A percentile compares a stretch with the other conserved stretches of the same genome.
These are phyloP conservation scores for Bucorvus abyssinicus DNA, from an alignment of 2,797 vertebrate genomes.

Conservation along the genomic window DNA sequence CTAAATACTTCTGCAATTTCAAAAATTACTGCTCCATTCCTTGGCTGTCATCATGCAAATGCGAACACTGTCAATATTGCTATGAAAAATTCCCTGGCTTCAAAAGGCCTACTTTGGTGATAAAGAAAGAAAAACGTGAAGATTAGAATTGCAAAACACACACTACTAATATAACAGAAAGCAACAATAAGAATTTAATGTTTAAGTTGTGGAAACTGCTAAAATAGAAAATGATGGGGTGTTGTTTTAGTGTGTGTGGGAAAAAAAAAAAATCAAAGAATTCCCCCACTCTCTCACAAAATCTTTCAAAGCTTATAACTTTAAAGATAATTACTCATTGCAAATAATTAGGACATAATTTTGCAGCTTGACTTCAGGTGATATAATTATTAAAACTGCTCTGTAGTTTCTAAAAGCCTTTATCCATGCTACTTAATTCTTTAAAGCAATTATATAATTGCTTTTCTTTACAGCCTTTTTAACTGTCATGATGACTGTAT, in stretches of 20 bases:
- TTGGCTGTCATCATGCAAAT: conserved; percentile 97
- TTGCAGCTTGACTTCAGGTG: conserved; percentile 76
- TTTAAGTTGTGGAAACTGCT: conserved; percentile 84
- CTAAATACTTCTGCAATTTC: conserved; percentile 88
- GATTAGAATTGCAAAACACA: conserved; percentile 99
- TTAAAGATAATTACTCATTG: conserved; percentile 75
- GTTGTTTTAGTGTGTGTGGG: conserved; percentile 59
- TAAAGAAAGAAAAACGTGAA: conserved; percentile 89
- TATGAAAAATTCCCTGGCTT: conserved; percentile 94
- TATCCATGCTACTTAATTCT: conserved; percentile 70
- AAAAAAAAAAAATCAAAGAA: conserved; percentile 76
- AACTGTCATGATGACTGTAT: conserved; percentile 78
- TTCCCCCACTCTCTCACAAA: conserved; percentile 64
- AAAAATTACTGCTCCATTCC: conserved; percentile 89
- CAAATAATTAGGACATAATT: conserved; percentile 77
- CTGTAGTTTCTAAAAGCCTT: conserved; percentile 72
- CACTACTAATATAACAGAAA: conserved; percentile 82
- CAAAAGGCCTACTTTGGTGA: conserved; percentile 91
- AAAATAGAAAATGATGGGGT: conserved; percentile 85
- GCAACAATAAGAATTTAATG: conserved; percentile 83
- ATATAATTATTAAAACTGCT: conserved; percentile 74
- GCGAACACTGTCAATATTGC: conserved; percentile 95
- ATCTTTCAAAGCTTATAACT: conserved; percentile 74
- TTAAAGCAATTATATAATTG: conserved; percentile 78
- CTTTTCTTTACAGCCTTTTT: conserved; percentile 77